phyloP scores from a whole-genome alignment of 1,140 invertebrate genomes.

The Ips typographus region DNA sequence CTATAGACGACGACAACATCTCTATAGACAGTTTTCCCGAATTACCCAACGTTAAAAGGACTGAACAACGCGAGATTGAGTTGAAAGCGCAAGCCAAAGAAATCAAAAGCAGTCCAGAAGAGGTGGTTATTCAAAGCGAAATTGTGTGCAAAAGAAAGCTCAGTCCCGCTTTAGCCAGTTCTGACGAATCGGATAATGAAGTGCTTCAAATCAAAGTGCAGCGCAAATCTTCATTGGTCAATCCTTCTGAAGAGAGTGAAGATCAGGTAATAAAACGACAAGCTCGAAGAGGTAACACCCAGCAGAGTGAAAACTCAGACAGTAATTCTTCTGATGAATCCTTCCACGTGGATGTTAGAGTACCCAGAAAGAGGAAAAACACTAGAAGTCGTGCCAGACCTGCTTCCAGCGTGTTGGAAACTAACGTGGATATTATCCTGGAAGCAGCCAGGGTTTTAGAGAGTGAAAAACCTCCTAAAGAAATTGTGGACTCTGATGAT shows the following conservation, averaged over 20 bases:
- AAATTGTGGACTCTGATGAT: conserved; percentile 31
- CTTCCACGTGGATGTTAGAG: conserved; percentile 38
- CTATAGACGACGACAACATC: conserved; percentile 62
- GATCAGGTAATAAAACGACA: conserved; percentile 21
- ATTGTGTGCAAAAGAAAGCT: conserved; percentile 17
- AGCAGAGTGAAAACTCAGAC: conserved; percentile 25
- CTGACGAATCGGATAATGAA: conserved; percentile 25
- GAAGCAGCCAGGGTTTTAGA: conserved; percentile 29
- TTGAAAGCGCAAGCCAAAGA: conserved; percentile 53
- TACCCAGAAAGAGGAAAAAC: conserved; percentile 40
- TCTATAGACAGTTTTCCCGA: conserved; percentile 69
- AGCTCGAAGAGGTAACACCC: conserved; percentile 31
- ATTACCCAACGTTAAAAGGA: conserved; percentile 63
- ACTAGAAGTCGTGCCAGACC: conserved; percentile 36
- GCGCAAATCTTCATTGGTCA: neutral
- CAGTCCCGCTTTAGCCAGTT: conserved; percentile 3
- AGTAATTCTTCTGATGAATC: conserved; percentile 43
- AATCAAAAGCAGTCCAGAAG: conserved; percentile 45
- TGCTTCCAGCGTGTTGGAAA: conserved; percentile 11
- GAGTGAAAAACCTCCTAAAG: conserved; percentile 11
- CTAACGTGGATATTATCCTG: conserved; percentile 27
- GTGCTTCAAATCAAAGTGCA: conserved; percentile 23
- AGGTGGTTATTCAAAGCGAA: conserved; percentile 31
- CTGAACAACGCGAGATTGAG: conserved; percentile 63
- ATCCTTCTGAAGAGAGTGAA: conserved; percentile 5